Percentiles rank a stretch among this genome's conserved stretches.
Conservation (phyloP, 1,140 invertebrate genomes). For the Camponotus floridanus region DNA sequence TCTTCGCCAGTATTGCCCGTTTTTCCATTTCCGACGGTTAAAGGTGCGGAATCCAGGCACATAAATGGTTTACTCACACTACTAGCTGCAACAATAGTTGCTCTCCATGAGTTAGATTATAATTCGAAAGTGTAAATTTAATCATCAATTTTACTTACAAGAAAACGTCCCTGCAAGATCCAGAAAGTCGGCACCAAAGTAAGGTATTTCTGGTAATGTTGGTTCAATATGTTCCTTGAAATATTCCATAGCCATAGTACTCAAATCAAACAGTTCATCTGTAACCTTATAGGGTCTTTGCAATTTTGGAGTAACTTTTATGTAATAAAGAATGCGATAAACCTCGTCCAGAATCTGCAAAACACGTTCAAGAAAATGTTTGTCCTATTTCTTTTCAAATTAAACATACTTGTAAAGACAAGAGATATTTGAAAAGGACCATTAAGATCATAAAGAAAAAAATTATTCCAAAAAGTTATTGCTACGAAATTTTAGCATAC, state of each 20-base stretch:
- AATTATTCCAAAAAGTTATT: background rate
- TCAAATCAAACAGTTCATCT: constrained; percentile 96
- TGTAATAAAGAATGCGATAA: constrained; percentile 93
- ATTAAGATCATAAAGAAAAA: background rate
- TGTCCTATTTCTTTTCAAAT: background rate
- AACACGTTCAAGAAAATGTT: constrained; percentile 37
- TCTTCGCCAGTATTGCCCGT: constrained; percentile 81
- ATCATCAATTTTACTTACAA: constrained; percentile 85
- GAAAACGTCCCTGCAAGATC: constrained; percentile 90
- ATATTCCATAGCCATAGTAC: constrained; percentile 97
- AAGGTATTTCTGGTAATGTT: constrained; percentile 94
- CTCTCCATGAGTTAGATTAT: constrained; percentile 4
- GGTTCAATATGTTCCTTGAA: constrained; percentile 96
- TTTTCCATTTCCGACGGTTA: constrained; percentile 84
- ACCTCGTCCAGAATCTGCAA: constrained; percentile 90
- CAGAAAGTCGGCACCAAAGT: constrained; percentile 94
- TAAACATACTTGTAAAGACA: background rate
- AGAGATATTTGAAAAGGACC: background rate
- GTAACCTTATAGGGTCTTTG: constrained; percentile 95
- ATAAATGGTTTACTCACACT: constrained; percentile 88
- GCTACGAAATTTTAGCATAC: background rate
- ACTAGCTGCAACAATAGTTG: constrained; percentile 84
- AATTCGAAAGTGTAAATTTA: background rate
- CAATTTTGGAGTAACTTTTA: constrained; percentile 93
- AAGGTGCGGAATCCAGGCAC: constrained; percentile 88